phyloP scores from a whole-genome alignment of 2,113 vertebrate species.

The Vulpes vulpes region DNA sequence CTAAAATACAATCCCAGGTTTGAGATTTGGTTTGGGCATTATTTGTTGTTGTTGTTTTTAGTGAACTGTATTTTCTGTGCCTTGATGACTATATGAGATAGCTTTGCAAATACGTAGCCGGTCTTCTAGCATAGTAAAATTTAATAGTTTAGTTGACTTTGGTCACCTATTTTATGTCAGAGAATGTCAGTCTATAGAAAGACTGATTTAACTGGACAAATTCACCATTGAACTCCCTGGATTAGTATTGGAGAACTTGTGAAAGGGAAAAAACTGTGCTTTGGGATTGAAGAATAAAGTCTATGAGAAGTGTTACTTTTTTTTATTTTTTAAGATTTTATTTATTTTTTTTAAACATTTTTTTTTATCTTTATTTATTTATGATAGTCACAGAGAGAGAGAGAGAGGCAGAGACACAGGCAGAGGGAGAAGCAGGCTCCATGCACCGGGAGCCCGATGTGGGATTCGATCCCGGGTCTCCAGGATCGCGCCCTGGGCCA shows the following conservation, averaged over 20 bases:
- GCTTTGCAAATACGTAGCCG: background rate
- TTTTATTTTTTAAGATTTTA: no score
- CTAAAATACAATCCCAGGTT: background rate
- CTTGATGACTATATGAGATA: background rate
- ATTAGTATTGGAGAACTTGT: background rate
- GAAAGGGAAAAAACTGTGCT: conserved; percentile 29
- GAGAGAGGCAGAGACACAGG: no score
- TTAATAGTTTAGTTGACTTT: conserved; percentile 41
- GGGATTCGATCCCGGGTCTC: no score
- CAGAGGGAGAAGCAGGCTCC: no score
- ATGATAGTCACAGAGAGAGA: no score
- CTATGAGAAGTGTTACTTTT: conserved; percentile 34
- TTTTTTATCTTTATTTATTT: no score
- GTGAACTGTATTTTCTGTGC: background rate
- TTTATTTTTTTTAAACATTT: no score
- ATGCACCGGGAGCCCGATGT: no score
- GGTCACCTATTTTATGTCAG: background rate
- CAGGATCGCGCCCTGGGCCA: no score
- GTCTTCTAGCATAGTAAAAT: conserved; percentile 19
- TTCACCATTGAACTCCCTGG: background rate
- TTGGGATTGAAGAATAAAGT: conserved; percentile 20
- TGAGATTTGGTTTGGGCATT: background rate
- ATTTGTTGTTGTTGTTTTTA: background rate
- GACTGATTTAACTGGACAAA: background rate
- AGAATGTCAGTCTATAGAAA: background rate